Conservation (phyloP, 2,797 vertebrate genomes). For the Balearica regulorum region DNA sequence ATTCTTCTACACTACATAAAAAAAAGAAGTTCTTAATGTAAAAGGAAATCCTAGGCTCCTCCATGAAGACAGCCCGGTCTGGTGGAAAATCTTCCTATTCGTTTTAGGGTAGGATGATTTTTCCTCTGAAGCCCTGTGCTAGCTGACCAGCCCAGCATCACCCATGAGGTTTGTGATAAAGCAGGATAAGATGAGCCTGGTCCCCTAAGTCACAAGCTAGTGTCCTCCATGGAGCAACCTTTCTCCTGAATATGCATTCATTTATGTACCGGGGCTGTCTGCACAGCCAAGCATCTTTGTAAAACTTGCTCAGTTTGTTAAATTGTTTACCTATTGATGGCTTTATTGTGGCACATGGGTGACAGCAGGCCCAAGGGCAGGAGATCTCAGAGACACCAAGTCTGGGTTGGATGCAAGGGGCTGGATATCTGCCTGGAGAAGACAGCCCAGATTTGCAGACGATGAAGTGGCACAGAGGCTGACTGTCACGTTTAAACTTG, state of each 20-base stretch:
- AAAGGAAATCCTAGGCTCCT: not conserved
- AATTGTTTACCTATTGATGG: conserved; percentile 15
- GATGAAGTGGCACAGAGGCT: not conserved
- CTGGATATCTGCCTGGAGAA: not conserved
- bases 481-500: not conserved
- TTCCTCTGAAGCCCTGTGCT: not conserved
- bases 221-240: not conserved
- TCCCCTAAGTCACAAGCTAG: not conserved
- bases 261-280: not conserved
- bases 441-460: not conserved
- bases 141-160: not conserved
- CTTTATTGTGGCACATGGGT: not conserved
- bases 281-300: not conserved
- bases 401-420: not conserved
- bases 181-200: not conserved
- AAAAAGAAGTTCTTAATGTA: not conserved
- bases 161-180: not conserved
- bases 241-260: not conserved
- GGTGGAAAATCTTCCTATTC: not conserved
- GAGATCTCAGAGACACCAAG: not conserved
- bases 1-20: not conserved
- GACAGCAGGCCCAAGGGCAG: not conserved
- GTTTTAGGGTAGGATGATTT: not conserved
- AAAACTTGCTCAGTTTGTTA: not conserved
- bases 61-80: not conserved